Evolutionary conservation across 2,797 vertebrate species (phyloP).

Genomic region (Micromesistius poutassou): DNA sequence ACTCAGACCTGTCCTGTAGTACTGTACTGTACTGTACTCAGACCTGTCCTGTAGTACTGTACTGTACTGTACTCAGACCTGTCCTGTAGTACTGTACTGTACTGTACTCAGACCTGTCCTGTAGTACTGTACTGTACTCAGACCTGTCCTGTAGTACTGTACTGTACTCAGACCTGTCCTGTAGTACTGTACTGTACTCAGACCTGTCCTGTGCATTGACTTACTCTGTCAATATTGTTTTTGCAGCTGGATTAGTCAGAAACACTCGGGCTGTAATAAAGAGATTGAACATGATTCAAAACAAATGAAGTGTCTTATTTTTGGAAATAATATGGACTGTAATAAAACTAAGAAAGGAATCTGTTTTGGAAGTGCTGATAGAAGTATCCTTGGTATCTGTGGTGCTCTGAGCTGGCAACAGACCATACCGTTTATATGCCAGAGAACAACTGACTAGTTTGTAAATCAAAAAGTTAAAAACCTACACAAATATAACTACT

Average conservation of each 20-base stretch:
- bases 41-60: too few species aligned
- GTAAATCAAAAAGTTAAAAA: background rate
- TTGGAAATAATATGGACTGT: background rate
- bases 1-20: background rate
- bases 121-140: too few species aligned
- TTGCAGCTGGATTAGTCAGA: background rate
- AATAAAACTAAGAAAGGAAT: background rate
- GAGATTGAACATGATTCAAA: background rate
- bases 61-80: too few species aligned
- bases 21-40: too few species aligned
- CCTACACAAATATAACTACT: background rate
- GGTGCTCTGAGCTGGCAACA: background rate
- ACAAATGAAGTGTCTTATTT: background rate
- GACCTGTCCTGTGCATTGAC: too few species aligned
- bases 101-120: background rate
- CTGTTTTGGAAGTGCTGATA: background rate
- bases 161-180: too few species aligned
- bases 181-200: too few species aligned
- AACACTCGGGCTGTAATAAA: background rate
- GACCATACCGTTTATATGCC: background rate
- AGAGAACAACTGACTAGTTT: background rate
- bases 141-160: background rate
- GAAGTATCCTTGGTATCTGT: background rate
- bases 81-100: too few species aligned
- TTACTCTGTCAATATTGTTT: background rate